phyloP scores from a whole-genome alignment of 1,140 invertebrate species.

The Drosophila navojoa region DNA sequence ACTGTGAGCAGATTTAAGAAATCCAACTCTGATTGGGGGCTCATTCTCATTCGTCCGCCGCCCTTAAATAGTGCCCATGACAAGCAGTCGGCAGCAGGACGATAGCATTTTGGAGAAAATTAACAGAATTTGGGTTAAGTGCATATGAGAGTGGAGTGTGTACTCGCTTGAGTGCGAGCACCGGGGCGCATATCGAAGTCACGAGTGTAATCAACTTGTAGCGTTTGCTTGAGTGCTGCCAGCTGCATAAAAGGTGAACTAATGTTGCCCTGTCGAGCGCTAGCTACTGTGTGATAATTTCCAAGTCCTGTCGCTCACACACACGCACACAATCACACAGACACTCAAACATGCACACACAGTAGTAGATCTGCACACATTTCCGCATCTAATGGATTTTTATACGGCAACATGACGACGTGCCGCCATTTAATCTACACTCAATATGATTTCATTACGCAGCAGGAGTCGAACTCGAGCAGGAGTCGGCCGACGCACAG shows the following conservation, averaged over 20 bases:
- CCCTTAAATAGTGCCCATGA: slow-evolving; percentile 25
- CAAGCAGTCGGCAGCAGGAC: slow-evolving; percentile 21
- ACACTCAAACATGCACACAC: slow-evolving; percentile 1
- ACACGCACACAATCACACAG: slow-evolving; percentile 14
- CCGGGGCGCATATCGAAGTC: slow-evolving; percentile 50
- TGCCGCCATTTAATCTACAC: slow-evolving; percentile 80
- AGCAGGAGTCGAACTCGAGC: slow-evolving; percentile 48
- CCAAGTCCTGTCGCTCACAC: slow-evolving; percentile 48
- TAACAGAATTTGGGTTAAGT: slow-evolving; percentile 74
- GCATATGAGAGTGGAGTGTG: slow-evolving; percentile 2
- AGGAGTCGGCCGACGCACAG: background rate
- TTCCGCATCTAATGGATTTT: slow-evolving; percentile 76
- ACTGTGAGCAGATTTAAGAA: slow-evolving; percentile 19
- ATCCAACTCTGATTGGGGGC: slow-evolving; percentile 25
- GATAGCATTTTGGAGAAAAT: slow-evolving; percentile 50
- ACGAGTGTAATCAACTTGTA: slow-evolving; percentile 63
- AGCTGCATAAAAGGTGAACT: slow-evolving; percentile 27
- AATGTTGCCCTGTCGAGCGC: slow-evolving; percentile 57
- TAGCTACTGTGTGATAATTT: slow-evolving; percentile 76
- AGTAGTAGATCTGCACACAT: slow-evolving; percentile 40
- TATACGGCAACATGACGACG: slow-evolving; percentile 65
- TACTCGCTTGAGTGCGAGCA: slow-evolving; percentile 13
- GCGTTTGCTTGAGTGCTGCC: slow-evolving; percentile 55
- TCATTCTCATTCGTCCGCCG: slow-evolving; percentile 17
- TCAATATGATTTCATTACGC: slow-evolving; percentile 76